A percentile compares a stretch with the other conserved stretches of the same genome.
Evolutionary conservation across 2,113 vertebrate genomes (phyloP).

Genomic region (Oncorhynchus kisutch): DNA sequence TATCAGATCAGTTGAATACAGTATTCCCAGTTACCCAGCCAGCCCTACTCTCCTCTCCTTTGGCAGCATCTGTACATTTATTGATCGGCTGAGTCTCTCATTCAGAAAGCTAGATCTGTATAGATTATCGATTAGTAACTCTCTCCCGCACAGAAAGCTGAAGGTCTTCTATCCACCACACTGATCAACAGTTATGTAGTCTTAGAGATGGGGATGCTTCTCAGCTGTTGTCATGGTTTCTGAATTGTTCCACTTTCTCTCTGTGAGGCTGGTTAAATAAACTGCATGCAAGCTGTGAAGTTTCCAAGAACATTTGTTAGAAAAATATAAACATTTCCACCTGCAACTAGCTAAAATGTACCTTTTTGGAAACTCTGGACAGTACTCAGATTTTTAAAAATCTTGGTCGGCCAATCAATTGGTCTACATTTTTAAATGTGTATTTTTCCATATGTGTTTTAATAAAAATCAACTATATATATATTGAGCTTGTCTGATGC

Average conservation of each 20-base stretch:
- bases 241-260: conserved; percentile 10
- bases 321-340: too few species aligned
- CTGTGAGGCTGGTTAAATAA: neutral
- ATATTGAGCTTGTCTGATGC: too few species aligned
- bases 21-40: conserved; percentile 36
- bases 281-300: neutral
- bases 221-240: conserved; percentile 25
- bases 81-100: neutral
- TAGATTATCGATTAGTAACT: conserved; percentile 57
- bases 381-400: too few species aligned
- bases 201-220: conserved; percentile 18
- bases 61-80: neutral
- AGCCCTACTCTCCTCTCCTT: neutral
- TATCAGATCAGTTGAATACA: conserved; percentile 42
- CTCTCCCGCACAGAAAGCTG: conserved; percentile 48
- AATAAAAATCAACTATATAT: too few species aligned
- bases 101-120: conserved; percentile 32
- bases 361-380: too few species aligned
- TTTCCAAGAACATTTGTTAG: too few species aligned
- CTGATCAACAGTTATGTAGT: conserved; percentile 58
- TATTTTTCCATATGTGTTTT: too few species aligned
- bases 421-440: too few species aligned
- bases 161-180: conserved; percentile 43
- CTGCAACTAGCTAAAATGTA: too few species aligned
- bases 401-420: too few species aligned